Base-by-base conservation (phyloP, 1,140 invertebrate genomes). In the Sesamia nonagrioides region DNA sequence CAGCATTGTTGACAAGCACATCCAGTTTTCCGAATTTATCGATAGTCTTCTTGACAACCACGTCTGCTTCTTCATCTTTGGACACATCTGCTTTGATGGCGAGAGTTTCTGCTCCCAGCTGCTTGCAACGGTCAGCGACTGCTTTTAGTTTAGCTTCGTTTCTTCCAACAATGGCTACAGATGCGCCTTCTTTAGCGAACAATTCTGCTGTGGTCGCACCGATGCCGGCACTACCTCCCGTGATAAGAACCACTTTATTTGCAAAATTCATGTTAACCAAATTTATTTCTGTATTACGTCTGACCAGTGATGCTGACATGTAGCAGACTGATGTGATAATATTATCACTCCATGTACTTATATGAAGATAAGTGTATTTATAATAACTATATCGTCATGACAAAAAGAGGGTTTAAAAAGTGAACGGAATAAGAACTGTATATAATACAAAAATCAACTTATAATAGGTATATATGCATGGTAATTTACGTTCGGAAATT, bases 191-290 rank as follows among this genome's bases (percentile, higher is more conserved):
- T 50, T 96, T 95, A 8, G 97, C 96, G 83, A 98, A 96, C 54
- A 96, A 93, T 52, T 97, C 81, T 0, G 97, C 97, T 11, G 97
- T 97, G 8, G 96, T 96, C 42, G 96, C 96, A 56, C 98, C 98
- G 82, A 98, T 98, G 11, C 98, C 98, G 21, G n/a, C 97, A 98
- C 97, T 98, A 0, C 97, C 97, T 68, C 98, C 98, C 1, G 96
- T 97, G 69, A 97, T 95, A 18, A 97, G 86, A 0, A 97, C 95
- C 7, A 97, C 96, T 95, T 97, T 97, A 15, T 94, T 95, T 52
- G 45, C 42, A 27, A 66, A 66, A 37, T 7, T 37, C 61, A 66
- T 66, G 7, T 42, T n/a, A n/a, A n/a, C n/a, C n/a, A n/a, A n/a
- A n/a, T n/a, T n/a, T n/a, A n/a, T n/a, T n/a, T n/a, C n/a, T n/a